A percentile compares a stretch with the other conserved stretches of the same genome.
phyloP scores from a whole-genome alignment of 2,113 vertebrate species.

The Vimba vimba region DNA sequence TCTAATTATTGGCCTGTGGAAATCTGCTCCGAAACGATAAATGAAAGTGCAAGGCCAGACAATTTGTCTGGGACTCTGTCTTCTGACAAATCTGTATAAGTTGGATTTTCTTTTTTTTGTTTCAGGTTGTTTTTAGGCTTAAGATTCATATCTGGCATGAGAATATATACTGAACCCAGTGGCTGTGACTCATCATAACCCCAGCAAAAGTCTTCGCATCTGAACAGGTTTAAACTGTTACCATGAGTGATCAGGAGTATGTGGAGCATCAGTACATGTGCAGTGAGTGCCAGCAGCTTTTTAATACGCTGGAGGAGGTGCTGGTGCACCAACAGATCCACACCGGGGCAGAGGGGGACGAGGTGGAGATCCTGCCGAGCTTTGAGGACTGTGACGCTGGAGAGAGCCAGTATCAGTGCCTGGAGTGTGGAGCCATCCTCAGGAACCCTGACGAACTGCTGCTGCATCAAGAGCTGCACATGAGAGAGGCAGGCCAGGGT shows the following conservation, averaged over 20 bases:
- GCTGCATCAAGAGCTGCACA: slow-evolving; percentile 87
- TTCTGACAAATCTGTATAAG: background rate
- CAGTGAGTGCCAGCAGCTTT: slow-evolving; percentile 87
- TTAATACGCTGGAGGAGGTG: slow-evolving; percentile 86
- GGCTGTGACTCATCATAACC: slow-evolving; percentile 8
- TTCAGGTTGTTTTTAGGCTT: slow-evolving; percentile 47
- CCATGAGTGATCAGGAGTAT: slow-evolving; percentile 75
- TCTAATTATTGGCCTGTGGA: background rate
- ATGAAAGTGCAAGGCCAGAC: background rate
- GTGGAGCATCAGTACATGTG: slow-evolving; percentile 92
- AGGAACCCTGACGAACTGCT: slow-evolving; percentile 82
- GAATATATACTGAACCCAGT: background rate
- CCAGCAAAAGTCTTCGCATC: background rate
- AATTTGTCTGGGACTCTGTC: background rate
- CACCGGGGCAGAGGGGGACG: slow-evolving; percentile 67
- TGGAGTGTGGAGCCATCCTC: slow-evolving; percentile 85
- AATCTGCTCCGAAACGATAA: background rate
- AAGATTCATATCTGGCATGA: background rate
- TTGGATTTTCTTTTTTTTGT: background rate
- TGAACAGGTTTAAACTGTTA: slow-evolving; percentile 7
- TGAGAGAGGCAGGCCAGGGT: slow-evolving; percentile 76
- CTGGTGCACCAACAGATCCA: slow-evolving; percentile 89
- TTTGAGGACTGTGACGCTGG: slow-evolving; percentile 62
- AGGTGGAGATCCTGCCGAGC: slow-evolving; percentile 57
- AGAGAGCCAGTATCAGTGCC: slow-evolving; percentile 85